Evolutionary conservation across 2,797 vertebrate species (phyloP).

Genomic region (Melanotaenia boesemani): DNA sequence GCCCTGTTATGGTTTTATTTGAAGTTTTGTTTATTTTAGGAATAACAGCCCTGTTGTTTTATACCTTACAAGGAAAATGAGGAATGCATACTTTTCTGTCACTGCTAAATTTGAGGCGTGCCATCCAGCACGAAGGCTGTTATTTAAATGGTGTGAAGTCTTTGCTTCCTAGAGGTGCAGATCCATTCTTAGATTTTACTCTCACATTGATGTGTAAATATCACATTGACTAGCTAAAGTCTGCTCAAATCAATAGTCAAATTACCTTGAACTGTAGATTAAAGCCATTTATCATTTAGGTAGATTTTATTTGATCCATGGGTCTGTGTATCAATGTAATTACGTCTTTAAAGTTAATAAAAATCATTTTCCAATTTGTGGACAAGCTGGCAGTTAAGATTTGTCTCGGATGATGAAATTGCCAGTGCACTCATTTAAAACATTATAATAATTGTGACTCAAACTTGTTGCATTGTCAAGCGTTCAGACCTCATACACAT

Average conservation of each 20-base stretch:
- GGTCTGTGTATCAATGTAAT: not conserved
- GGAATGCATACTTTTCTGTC: no score
- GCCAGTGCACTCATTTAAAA: slow-evolving; percentile 5
- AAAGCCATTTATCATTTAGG: not conserved
- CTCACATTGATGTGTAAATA: not conserved
- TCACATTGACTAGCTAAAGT: not conserved
- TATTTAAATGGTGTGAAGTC: no score
- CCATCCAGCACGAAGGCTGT: no score
- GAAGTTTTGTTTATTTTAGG: no score
- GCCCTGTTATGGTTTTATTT: no score
- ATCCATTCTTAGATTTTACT: not conserved
- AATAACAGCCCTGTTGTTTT: no score
- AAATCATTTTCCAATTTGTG: no score
- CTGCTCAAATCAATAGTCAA: not conserved
- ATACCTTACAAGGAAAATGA: no score
- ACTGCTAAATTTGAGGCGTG: not conserved
- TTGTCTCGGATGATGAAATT: not conserved
- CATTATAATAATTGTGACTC: not conserved
- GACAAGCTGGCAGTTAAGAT: no score
- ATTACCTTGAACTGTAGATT: not conserved
- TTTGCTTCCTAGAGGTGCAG: not conserved
- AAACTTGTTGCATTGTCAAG: not conserved
- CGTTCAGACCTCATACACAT: slow-evolving; percentile 6
- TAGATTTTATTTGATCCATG: not conserved
- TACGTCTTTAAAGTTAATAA: not conserved